phyloP scores from a whole-genome alignment of 2,797 vertebrate genomes.

The Scolopax bukidnonensis region DNA sequence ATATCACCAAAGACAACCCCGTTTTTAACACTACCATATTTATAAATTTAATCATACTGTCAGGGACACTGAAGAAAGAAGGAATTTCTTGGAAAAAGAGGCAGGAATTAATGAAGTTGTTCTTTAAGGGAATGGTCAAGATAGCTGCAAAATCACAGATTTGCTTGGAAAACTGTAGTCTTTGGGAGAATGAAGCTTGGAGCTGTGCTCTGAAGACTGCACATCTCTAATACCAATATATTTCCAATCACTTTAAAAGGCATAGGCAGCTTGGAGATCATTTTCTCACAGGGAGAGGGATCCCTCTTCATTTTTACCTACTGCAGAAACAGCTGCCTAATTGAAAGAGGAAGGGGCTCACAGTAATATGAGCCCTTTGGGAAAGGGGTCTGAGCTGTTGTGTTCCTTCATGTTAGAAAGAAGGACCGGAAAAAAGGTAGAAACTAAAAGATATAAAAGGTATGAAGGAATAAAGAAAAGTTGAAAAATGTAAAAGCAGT shows the following conservation, averaged over 20 bases:
- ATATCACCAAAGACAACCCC: background rate
- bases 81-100: background rate
- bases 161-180: background rate
- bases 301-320: background rate
- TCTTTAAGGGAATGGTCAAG: background rate
- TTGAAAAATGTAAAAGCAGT: background rate
- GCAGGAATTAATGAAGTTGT: background rate
- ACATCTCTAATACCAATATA: background rate
- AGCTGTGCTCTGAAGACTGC: background rate
- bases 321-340: background rate
- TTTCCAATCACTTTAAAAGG: background rate
- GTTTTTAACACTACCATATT: background rate
- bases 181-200: background rate
- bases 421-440: background rate
- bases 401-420: background rate
- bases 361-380: accelerated
- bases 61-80: background rate
- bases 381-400: background rate
- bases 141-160: background rate
- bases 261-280: background rate
- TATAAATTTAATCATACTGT: background rate
- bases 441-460: background rate
- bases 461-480: background rate
- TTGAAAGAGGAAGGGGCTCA: background rate
- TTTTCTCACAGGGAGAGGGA: background rate